Conservation (phyloP, 2,888 invertebrate species). For the Aplocera efformata region DNA sequence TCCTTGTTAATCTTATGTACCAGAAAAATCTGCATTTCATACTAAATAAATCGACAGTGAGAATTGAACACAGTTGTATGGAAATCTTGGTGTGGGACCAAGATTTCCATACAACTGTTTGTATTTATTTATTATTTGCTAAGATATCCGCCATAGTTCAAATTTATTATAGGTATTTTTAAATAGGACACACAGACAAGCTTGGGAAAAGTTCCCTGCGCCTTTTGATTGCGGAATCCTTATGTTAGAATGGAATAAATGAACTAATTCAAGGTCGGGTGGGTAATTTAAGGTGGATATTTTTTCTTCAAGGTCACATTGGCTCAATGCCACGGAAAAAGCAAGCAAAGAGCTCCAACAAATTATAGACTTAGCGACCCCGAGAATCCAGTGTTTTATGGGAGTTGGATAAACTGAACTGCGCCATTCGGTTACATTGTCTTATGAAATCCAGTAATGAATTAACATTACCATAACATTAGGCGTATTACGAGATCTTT, state of each 20-base stretch:
- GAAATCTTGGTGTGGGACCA: too few relatives aligned
- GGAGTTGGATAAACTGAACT: conserved; percentile 25
- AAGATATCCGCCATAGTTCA: too few relatives aligned
- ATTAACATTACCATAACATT: conserved; percentile 18
- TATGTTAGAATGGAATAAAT: neutral
- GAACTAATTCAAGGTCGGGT: too few relatives aligned
- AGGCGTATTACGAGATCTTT: conserved; percentile 7
- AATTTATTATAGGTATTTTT: too few relatives aligned
- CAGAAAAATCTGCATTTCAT: too few relatives aligned
- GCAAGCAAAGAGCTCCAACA: conserved; percentile 10
- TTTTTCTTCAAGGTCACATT: conserved; percentile 18
- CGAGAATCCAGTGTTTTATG: conserved; percentile 24
- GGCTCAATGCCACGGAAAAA: conserved; percentile 20
- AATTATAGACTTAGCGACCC: conserved; percentile 17
- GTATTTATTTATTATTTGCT: too few relatives aligned
- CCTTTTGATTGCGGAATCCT: neutral
- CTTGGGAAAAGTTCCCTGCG: neutral
- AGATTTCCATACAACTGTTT: too few relatives aligned
- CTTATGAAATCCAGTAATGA: conserved; percentile 6
- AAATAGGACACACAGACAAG: too few relatives aligned
- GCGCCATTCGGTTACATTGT: conserved; percentile 16
- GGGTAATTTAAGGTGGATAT: too few relatives aligned
- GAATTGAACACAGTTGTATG: too few relatives aligned
- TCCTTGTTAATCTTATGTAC: too few relatives aligned
- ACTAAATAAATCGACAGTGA: too few relatives aligned